phyloP scores from a whole-genome alignment of 2,797 vertebrate genomes.

The Vireo griseus region DNA sequence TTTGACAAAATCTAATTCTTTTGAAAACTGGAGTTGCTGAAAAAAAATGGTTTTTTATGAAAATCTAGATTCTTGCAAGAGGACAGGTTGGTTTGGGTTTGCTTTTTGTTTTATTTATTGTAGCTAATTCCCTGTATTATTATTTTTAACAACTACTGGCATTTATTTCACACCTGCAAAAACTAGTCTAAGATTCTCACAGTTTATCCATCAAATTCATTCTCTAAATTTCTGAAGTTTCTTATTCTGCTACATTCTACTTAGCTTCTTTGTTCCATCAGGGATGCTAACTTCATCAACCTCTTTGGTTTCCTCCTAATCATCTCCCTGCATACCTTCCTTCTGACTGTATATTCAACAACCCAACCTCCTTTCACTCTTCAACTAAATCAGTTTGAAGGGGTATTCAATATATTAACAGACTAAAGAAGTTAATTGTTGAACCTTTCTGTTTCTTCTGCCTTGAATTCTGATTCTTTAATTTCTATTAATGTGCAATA shows the following conservation, averaged over 20 bases:
- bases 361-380: not conserved
- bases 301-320: not conserved
- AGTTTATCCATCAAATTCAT: not conserved
- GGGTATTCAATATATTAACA: not conserved
- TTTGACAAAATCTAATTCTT: not conserved
- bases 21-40: not conserved
- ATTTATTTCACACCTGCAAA: not conserved
- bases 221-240: not conserved
- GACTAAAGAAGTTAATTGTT: not conserved
- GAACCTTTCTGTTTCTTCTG: not conserved
- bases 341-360: not conserved
- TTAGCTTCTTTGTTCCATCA: not conserved
- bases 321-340: not conserved
- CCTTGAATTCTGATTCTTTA: not conserved
- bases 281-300: not conserved
- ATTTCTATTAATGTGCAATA: not conserved
- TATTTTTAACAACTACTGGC: not conserved
- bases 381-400: not conserved
- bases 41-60: not conserved
- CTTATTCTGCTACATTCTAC: not conserved
- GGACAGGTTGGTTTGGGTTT: fast-evolving
- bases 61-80: not conserved
- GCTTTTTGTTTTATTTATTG: not conserved
- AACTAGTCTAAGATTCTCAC: not conserved
- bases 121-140: not conserved